Evolutionary conservation across 2,113 vertebrate genomes (phyloP).

Genomic region (Fregetta grallaria): DNA sequence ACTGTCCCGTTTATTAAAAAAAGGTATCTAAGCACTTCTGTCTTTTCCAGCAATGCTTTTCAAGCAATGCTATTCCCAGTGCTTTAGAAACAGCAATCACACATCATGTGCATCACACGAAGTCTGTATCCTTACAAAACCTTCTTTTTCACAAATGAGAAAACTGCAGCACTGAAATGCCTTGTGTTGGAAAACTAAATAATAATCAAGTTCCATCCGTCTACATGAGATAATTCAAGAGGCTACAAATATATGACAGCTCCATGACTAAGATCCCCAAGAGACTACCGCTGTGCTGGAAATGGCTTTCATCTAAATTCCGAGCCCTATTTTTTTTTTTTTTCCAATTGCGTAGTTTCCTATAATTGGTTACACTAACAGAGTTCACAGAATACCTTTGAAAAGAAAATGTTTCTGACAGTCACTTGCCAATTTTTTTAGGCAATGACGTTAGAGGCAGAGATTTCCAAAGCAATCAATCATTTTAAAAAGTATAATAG

Average conservation of each 20-base stretch:
- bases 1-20: background rate
- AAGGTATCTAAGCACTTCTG: background rate
- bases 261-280: background rate
- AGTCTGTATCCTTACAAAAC: background rate
- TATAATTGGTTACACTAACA: background rate
- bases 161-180: background rate
- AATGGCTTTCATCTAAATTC: background rate
- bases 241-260: background rate
- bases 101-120: background rate
- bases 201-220: background rate
- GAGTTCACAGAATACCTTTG: background rate
- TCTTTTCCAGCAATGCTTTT: background rate
- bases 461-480: background rate
- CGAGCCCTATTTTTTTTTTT: background rate
- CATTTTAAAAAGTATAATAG: background rate
- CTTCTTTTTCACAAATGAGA: background rate
- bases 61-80: background rate
- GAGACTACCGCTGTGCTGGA: background rate
- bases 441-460: background rate
- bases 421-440: background rate
- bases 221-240: background rate
- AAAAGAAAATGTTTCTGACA: background rate
- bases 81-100: background rate
- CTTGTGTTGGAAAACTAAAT: background rate
- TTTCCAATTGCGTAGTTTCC: background rate